Evolutionary conservation across 2,888 invertebrate genomes (phyloP).

Genomic region (Sericinus montela): DNA sequence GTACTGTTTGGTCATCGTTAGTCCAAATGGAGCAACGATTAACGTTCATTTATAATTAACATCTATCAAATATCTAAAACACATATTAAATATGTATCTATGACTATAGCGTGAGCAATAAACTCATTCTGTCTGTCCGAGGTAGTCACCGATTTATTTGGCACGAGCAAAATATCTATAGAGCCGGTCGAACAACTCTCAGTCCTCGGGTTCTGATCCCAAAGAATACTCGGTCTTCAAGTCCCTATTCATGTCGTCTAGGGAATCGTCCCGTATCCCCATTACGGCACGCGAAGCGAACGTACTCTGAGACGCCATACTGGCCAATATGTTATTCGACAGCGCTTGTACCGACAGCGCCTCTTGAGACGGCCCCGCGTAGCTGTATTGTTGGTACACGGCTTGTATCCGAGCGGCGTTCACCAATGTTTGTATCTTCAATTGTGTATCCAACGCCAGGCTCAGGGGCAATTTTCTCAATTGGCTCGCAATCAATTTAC

Average conservation of each 20-base stretch:
- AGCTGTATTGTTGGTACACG: constrained; percentile 72
- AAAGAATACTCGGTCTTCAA: constrained; percentile 60
- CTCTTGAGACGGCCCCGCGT: constrained; percentile 70
- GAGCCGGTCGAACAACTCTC: constrained; percentile 17
- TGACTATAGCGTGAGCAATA: constrained; percentile 31
- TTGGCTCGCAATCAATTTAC: constrained; percentile 70
- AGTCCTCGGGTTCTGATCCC: constrained; percentile 66
- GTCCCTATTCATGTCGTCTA: constrained; percentile 60
- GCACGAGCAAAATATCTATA: neutral
- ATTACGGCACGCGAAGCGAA: constrained; percentile 48
- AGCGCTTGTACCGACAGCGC: constrained; percentile 67
- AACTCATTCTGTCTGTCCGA: constrained; percentile 12
- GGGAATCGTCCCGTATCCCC: constrained; percentile 56
- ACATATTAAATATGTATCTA: constrained; percentile 31
- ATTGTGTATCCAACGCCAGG: constrained; percentile 66
- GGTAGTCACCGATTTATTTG: constrained; percentile 2
- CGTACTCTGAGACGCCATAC: constrained; percentile 60
- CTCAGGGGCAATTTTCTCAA: constrained; percentile 66
- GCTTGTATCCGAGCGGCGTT: constrained; percentile 71
- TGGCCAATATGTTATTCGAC: constrained; percentile 67
- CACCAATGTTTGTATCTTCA: constrained; percentile 69
- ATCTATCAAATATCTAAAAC: constrained; percentile 22
- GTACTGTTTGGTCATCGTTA: constrained; percentile 11
- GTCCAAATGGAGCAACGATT: constrained; percentile 4
- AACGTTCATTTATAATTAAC: neutral